Percentiles rank a stretch among this genome's conserved stretches.
Conservation (phyloP, 2,113 vertebrate species). For the Chiloscyllium plagiosum region DNA sequence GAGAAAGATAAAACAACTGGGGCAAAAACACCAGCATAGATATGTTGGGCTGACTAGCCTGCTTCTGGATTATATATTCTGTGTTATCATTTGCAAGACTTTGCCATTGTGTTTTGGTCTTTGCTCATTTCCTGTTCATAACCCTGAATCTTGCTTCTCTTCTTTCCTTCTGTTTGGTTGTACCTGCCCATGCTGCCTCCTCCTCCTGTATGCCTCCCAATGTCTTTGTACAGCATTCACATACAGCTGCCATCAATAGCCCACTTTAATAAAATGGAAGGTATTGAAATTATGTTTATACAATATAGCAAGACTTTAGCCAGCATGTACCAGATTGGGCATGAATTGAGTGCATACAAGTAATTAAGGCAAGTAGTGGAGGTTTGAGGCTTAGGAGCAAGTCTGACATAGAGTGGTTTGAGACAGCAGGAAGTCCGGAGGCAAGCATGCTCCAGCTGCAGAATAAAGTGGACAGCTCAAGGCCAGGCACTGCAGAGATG, state of each 20-base stretch:
- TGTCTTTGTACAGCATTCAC: not conserved
- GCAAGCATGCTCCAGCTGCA: not conserved
- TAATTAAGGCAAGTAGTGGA: not conserved
- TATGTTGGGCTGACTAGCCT: not conserved
- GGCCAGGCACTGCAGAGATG: not conserved
- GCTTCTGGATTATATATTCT: not conserved
- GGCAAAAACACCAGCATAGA: not conserved
- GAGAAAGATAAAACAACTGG: not conserved
- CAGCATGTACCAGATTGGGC: not conserved
- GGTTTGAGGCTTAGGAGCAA: not conserved
- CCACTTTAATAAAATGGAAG: not conserved
- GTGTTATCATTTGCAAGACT: not conserved
- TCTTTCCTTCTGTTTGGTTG: not conserved
- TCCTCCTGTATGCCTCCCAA: not conserved
- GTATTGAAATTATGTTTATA: not conserved
- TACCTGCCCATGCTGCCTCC: not conserved
- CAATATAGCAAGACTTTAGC: not conserved
- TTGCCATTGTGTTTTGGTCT: not conserved
- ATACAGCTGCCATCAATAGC: not conserved
- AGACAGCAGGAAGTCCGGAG: not conserved
- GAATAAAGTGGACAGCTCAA: not conserved
- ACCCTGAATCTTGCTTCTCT: not conserved
- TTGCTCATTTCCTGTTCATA: not conserved
- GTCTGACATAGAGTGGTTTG: not conserved
- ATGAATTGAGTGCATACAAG: not conserved